Evolutionary conservation across 2,888 invertebrate genomes (phyloP).

Genomic region (Aphidoletes aphidimyza): DNA sequence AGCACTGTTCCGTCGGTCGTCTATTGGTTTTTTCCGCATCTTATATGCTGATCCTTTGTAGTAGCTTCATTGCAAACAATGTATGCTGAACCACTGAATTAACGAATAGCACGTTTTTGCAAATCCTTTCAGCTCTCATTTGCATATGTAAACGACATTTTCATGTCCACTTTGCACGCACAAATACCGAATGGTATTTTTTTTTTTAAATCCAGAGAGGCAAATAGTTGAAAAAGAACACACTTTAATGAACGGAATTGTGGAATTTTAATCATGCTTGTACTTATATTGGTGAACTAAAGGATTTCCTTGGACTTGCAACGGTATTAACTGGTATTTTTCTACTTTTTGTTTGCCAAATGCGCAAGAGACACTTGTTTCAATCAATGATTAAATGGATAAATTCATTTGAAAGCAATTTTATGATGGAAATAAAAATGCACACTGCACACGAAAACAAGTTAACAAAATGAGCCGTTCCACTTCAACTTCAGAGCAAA

Average conservation of each 20-base stretch:
- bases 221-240: not conserved
- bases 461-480: too few species aligned
- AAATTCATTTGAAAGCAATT: too few species aligned
- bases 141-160: slow-evolving; percentile 38
- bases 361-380: too few species aligned
- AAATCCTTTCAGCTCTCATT: not conserved
- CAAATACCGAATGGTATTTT: not conserved
- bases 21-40: not conserved
- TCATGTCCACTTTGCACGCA: not conserved
- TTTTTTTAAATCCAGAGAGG: too few species aligned
- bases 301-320: not conserved
- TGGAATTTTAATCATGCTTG: not conserved
- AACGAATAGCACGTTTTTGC: slow-evolving; percentile 20
- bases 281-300: not conserved
- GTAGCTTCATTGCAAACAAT: not conserved
- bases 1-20: not conserved
- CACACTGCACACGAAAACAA: too few species aligned
- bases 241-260: not conserved
- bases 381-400: too few species aligned
- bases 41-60: not conserved
- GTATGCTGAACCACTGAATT: slow-evolving; percentile 9
- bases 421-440: too few species aligned
- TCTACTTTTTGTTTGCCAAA: too few species aligned
- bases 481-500: too few species aligned
- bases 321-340: too few species aligned